Conservation (phyloP, 2,113 vertebrate species). For the Terrapene triunguis region DNA sequence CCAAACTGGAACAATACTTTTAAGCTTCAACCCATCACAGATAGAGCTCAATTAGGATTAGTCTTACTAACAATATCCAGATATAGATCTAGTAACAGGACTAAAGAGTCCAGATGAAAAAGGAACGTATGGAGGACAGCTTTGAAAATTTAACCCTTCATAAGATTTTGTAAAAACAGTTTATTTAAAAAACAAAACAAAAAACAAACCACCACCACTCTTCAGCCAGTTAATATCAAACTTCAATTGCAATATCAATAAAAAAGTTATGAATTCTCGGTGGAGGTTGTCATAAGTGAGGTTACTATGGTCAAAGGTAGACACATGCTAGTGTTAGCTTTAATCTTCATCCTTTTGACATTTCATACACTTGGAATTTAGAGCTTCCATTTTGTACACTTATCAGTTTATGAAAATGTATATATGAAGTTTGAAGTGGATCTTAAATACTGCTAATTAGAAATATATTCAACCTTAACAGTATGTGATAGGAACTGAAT, state of each 20-base stretch:
- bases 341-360: neutral
- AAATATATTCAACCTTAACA: neutral
- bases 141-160: neutral
- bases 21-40: neutral
- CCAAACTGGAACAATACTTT: neutral
- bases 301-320: neutral
- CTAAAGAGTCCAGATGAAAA: neutral
- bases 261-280: neutral
- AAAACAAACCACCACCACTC: too few species aligned
- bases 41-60: neutral
- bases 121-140: neutral
- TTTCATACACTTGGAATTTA: neutral
- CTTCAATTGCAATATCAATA: neutral
- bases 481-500: neutral
- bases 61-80: neutral
- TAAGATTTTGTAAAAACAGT: neutral
- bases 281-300: neutral
- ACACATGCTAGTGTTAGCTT: neutral
- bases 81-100: neutral
- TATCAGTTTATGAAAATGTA: neutral
- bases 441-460: neutral
- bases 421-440: neutral
- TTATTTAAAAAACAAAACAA: neutral
- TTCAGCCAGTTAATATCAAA: neutral
- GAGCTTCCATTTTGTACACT: neutral